Evolutionary conservation across 2,888 invertebrate genomes (phyloP), one percentile per base, ranked within the genome.

Genomic region (Lomographa bimaculata): DNA sequence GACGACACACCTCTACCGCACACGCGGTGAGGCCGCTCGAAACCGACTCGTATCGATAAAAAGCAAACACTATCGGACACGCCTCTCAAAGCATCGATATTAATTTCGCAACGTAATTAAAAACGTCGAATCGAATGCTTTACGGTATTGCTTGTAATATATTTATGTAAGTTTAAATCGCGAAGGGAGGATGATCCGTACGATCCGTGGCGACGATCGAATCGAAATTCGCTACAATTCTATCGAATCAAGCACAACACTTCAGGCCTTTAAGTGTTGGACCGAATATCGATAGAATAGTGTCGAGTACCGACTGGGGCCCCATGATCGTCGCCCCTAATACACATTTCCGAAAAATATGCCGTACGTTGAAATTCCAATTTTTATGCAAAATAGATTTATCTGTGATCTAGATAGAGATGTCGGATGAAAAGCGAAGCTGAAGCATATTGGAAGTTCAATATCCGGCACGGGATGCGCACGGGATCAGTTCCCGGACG

Each of bases 221-320:
- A 69, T 79, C 73, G 75, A 76, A 68, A 64, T 67, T 67, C 73
- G 54, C 60, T 75, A 79, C 68, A 76, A 79, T 83, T 74, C 71
- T 57, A 73, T 57, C 73, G 78, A 71, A 83, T 79, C 79, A 67
- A 64, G 57, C 78, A 77, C 81, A 84, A 72, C 71, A 67, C 83
- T 85, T 85, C 81, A 86, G 89, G 89, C 89, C 89, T 84, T 85
- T 82, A 85, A 86, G 74, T 59, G 72, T 74, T 71, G 77, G 73
- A 76, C 60, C 69, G 80, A 73, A 82, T 72, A 50, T 70, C 81
- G 70, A 70, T 63, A 60, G 68, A 79, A 79, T 69, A 72, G 67
- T 77, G 77, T 65, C 54, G 70, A 55, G 71, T 63, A 53, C 57
- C 71, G 76, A 82, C 64, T 68, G 79, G 86, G 87, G 86, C 85